Percentiles rank a stretch among this genome's conserved stretches.
Evolutionary conservation across 1,140 invertebrate species (phyloP).

Genomic region (Drosophila lacteicornis): DNA sequence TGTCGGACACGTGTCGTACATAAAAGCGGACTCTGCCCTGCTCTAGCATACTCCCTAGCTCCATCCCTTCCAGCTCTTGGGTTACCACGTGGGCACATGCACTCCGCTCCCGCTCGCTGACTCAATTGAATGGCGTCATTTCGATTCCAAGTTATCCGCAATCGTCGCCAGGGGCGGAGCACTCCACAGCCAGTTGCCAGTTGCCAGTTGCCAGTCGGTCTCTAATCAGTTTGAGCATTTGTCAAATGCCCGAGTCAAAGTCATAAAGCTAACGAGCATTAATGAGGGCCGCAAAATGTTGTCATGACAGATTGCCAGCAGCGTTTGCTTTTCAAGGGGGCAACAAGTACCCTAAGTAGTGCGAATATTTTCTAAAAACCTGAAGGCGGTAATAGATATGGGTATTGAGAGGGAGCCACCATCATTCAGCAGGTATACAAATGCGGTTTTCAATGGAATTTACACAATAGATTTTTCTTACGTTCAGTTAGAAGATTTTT

Average conservation of each 20-base stretch:
- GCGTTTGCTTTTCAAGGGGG: not conserved
- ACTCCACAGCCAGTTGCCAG: conserved; percentile 56
- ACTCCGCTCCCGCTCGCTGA: conserved; percentile 23
- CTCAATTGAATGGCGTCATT: conserved; percentile 62
- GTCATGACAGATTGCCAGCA: conserved; percentile 46
- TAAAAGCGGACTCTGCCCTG: conserved; percentile 55
- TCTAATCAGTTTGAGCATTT: conserved; percentile 64
- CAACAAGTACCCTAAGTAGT: conserved; percentile 9
- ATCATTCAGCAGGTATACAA: not conserved
- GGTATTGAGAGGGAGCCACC: not conserved
- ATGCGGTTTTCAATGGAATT: not conserved
- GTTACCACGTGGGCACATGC: conserved; percentile 27
- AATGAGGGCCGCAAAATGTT: conserved; percentile 48
- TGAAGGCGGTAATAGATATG: not conserved
- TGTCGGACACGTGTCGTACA: conserved; percentile 71
- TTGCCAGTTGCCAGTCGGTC: conserved; percentile 38
- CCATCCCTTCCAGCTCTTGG: not conserved
- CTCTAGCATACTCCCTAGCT: conserved; percentile 22
- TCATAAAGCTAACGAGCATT: conserved; percentile 65
- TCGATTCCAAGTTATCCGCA: conserved; percentile 47
- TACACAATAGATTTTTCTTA: conserved; percentile 1
- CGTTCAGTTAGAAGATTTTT: not conserved
- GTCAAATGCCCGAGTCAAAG: conserved; percentile 48
- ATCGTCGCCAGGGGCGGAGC: conserved; percentile 37
- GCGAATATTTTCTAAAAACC: not conserved